These are phyloP conservation scores for Aspidiotus rigidus DNA, from an alignment of 2,888 invertebrate species.

Conservation along the genomic window DNA sequence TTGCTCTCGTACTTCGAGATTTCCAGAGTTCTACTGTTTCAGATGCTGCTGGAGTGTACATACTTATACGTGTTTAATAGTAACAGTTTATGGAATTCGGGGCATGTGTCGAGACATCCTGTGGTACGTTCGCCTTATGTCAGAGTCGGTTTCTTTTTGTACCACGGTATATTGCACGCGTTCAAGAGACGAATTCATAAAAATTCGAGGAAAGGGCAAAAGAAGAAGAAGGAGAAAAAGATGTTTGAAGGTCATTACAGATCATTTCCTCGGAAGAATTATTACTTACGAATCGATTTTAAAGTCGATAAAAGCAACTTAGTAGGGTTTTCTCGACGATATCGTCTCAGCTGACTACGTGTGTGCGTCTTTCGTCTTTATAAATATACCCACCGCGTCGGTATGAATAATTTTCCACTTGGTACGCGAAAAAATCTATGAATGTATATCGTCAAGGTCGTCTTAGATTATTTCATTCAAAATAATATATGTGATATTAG, in stretches of 20 bases:
- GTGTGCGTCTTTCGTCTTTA: background rate
- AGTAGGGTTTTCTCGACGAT: background rate
- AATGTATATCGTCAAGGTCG: slow-evolving; percentile 1
- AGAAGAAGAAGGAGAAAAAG: background rate
- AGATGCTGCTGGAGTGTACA: too few relatives aligned
- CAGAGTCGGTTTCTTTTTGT: too few relatives aligned
- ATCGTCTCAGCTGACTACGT: background rate
- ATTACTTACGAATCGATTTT: background rate
- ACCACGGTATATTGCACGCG: background rate
- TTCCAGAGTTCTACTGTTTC: background rate
- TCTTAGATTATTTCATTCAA: slow-evolving; percentile 1
- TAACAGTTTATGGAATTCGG: too few relatives aligned
- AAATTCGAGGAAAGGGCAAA: background rate
- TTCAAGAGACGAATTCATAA: background rate
- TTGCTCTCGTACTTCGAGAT: slow-evolving; percentile 2
- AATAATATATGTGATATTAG: background rate
- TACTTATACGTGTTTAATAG: too few relatives aligned
- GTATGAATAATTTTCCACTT: slow-evolving; percentile 4
- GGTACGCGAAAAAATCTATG: background rate
- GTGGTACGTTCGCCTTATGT: too few relatives aligned
- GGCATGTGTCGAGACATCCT: too few relatives aligned
- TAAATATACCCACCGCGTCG: background rate
- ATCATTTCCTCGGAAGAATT: background rate
- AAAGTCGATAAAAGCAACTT: background rate
- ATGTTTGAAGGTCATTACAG: background rate